Evolutionary conservation across 2,888 invertebrate genomes (phyloP).

Genomic region (Protonemura montana): DNA sequence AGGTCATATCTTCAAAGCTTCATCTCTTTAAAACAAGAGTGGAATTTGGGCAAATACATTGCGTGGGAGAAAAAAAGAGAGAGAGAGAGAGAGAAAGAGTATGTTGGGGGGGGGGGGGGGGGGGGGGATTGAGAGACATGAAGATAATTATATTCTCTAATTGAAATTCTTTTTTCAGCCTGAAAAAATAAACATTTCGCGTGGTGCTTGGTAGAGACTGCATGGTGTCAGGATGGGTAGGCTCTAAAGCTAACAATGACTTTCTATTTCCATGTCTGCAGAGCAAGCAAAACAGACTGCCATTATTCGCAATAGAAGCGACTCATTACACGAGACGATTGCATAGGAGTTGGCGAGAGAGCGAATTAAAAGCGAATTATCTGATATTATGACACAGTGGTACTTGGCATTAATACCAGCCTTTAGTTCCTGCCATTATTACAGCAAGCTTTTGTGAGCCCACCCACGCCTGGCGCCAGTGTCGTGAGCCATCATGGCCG

Average conservation of each 20-base stretch:
- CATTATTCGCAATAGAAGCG: not conserved
- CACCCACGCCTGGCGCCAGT: conserved; percentile 15
- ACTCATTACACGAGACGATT: not conserved
- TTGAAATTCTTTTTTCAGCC: not conserved
- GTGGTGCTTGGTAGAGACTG: not conserved
- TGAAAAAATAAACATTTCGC: not conserved
- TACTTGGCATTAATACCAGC: not conserved
- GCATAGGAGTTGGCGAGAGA: not conserved
- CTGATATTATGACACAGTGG: conserved; percentile 2
- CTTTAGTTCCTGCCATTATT: not conserved
- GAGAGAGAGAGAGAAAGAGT: too few relatives aligned
- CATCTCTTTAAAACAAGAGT: not conserved
- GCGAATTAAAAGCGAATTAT: conserved; percentile 7
- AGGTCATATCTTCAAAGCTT: not conserved
- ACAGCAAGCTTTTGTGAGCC: not conserved
- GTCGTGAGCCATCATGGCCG: not conserved
- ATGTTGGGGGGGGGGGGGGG: not conserved
- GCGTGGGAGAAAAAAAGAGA: too few relatives aligned
- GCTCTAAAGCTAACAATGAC: not conserved
- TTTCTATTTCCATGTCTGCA: not conserved
- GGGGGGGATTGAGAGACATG: not conserved
- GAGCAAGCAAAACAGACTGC: not conserved
- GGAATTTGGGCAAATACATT: not conserved
- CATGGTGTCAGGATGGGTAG: not conserved
- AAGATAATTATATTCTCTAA: not conserved